Conservation (phyloP, 2,797 vertebrate genomes). For the Cryptoblepharus egeriae region DNA sequence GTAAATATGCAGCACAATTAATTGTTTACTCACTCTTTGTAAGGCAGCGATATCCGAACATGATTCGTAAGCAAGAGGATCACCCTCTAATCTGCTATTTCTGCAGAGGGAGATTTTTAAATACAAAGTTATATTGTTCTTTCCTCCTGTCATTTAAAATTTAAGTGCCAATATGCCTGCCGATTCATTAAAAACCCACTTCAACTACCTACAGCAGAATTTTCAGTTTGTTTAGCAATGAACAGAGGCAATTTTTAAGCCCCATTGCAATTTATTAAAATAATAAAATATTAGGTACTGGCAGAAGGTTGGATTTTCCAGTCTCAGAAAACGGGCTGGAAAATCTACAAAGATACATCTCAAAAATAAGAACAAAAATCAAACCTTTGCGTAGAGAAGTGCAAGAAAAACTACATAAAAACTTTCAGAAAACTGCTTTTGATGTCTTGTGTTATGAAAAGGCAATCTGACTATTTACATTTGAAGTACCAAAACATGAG, state of each 20-base stretch:
- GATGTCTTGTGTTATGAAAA: neutral
- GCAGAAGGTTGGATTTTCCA: too few relatives aligned
- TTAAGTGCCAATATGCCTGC: slow-evolving; percentile 47
- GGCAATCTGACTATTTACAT: neutral
- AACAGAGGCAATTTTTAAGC: neutral
- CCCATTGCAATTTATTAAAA: neutral
- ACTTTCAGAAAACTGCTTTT: neutral
- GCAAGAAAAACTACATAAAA: neutral
- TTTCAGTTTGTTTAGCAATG: neutral
- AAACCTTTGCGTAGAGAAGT: neutral
- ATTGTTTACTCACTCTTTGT: slow-evolving; percentile 78
- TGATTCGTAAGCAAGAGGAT: slow-evolving; percentile 72
- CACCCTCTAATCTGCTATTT: slow-evolving; percentile 74
- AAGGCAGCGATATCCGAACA: slow-evolving; percentile 72
- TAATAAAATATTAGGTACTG: neutral
- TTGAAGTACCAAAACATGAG: slow-evolving; percentile 1
- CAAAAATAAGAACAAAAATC: neutral
- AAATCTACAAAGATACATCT: neutral
- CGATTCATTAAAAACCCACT: slow-evolving; percentile 32
- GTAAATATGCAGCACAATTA: slow-evolving; percentile 63
- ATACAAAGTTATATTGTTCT: slow-evolving; percentile 73
- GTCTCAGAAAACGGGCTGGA: too few relatives aligned
- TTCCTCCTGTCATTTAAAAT: slow-evolving; percentile 45
- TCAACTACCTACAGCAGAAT: neutral
- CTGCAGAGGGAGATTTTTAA: slow-evolving; percentile 79